phyloP scores from a whole-genome alignment of 2,888 invertebrate species.

The Drosophila koepferae region DNA sequence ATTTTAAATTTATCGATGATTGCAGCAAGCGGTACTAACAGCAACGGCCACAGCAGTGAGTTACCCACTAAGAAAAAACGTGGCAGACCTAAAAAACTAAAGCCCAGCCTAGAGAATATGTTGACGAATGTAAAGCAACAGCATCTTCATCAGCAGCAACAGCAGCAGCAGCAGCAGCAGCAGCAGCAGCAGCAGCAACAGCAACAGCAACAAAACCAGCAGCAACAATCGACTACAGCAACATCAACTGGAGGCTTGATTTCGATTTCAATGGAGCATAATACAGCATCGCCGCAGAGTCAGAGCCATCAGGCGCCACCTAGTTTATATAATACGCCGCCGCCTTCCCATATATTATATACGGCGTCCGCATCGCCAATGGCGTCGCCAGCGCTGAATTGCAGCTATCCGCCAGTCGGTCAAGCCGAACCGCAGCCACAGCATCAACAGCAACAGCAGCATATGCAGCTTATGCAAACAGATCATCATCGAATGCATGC shows the following conservation, averaged over 20 bases:
- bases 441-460: constrained; percentile 16
- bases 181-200: constrained; percentile 26
- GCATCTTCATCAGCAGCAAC: constrained; percentile 67
- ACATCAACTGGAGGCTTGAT: constrained; percentile 42
- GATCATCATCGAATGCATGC: constrained; percentile 28
- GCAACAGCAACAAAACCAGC: constrained; percentile 48
- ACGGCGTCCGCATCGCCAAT: constrained; percentile 79
- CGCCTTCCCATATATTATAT: constrained; percentile 72
- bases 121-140: constrained; percentile 19
- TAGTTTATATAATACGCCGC: constrained; percentile 67
- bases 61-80: constrained; percentile 95
- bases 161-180: background rate
- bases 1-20: constrained; percentile 81
- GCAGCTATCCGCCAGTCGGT: constrained; percentile 68
- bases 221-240: constrained; percentile 57
- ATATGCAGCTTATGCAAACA: constrained; percentile 20
- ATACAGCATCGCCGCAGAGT: constrained; percentile 59
- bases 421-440: constrained; percentile 41
- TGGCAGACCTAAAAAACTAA: constrained; percentile 94
- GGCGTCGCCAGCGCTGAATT: constrained; percentile 82
- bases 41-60: constrained; percentile 70
- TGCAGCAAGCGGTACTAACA: constrained; percentile 12
- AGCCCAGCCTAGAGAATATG: constrained; percentile 84
- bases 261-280: constrained; percentile 53
- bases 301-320: constrained; percentile 61